Base-by-base conservation (phyloP, 92 coral and sea anemone genomes). In the Porites evermanni region DNA sequence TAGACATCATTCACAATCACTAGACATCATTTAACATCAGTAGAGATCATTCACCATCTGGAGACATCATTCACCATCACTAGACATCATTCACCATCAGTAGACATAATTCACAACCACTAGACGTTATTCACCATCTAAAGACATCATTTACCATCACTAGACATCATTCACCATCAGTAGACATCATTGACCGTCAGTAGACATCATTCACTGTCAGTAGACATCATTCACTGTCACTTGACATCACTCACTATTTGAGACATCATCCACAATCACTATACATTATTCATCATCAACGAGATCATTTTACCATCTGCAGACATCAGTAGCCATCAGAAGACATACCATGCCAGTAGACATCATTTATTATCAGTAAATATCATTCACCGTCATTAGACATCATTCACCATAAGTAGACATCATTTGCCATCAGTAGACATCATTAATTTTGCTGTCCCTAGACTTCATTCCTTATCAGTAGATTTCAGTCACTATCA, bases 351-450 rank as follows among this genome's bases (percentile, higher is more conserved):
- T 21, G 21, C 21, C 26, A 24, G 26, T 0, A 24, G 26, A 24
- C 26, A 24, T 24, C 26, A 24, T 24, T 24, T 0, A 24, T 1
- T 1, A 24, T 24, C 26, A 1, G 26, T 24, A 24, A 1, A 24
- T 53, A 60, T 9, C 82, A 78, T 58, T 47, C 67, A 56, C 70
- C 38, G 6, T 78, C 53, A 78, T 12, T 61, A 7, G 69, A 61
- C 52, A 78, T 77, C 70, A 77, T 78, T 24, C 82, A 51, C 9
- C 7, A 1, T 24, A 64, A 75, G 5, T 17, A 59, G 47, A 9
- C 82, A 78, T 61, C 19, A 20, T 54, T 59, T n/a, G 19, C 53
- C 21, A 14, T 78, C 82, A 78, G 52, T 59, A 0, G 70, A 23
- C 69, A 59, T 58, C 70, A 59, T 23, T 26, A 3, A 58, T 21